Evolutionary conservation across 2,797 vertebrate species (phyloP).

Genomic region (Cheirogaleus major): DNA sequence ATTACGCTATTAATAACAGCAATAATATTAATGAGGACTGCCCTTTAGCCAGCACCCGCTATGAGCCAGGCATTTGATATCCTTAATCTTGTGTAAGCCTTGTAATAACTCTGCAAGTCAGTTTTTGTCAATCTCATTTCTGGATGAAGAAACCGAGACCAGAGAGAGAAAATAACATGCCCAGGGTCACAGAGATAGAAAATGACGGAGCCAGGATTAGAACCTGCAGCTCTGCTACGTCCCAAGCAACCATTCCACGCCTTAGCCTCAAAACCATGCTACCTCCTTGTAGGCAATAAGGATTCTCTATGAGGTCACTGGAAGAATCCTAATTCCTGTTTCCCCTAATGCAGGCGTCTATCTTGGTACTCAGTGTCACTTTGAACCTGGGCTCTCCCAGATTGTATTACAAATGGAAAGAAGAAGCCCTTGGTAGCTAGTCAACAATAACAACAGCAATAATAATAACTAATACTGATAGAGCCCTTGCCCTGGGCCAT

Average conservation of each 20-base stretch:
- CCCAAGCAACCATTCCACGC: background rate
- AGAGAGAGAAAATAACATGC: background rate
- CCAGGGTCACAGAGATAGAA: conserved; percentile 17
- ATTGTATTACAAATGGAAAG: background rate
- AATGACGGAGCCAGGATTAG: background rate
- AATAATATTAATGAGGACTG: background rate
- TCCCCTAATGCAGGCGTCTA: background rate
- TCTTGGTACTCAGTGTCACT: background rate
- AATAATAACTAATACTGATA: background rate
- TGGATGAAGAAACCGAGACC: conserved; percentile 32
- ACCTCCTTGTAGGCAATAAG: background rate
- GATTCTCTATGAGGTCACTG: background rate
- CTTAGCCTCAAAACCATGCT: background rate
- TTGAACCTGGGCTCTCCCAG: background rate
- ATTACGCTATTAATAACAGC: background rate
- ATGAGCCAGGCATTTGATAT: background rate
- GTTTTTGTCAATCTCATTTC: conserved; percentile 31
- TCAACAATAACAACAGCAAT: background rate
- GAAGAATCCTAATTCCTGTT: background rate
- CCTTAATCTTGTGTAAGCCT: background rate
- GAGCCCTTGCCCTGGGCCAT: background rate
- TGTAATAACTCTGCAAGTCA: background rate
- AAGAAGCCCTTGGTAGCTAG: background rate
- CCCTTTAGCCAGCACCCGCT: background rate
- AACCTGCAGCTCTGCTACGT: background rate